Conservation (phyloP, 2,113 vertebrate species). For the Cygnus atratus region DNA sequence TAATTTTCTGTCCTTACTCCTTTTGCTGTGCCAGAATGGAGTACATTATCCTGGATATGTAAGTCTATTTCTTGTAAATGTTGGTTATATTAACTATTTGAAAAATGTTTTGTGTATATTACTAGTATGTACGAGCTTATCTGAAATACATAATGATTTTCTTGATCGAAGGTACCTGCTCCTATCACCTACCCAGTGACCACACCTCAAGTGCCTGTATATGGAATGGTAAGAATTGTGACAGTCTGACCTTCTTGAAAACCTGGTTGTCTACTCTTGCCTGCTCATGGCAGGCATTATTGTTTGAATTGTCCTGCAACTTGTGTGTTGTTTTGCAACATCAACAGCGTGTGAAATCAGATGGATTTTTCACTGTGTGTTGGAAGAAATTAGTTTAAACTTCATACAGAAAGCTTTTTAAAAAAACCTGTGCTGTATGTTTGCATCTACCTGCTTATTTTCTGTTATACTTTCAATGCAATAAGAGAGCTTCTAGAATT, state of each 20-base stretch:
- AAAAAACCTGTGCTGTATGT: not conserved
- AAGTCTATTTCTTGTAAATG: slow-evolving; percentile 73
- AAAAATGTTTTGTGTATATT: not conserved
- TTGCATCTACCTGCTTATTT: not conserved
- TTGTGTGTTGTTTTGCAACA: not conserved
- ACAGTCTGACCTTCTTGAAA: not conserved
- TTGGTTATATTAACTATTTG: not conserved
- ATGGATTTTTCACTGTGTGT: not conserved
- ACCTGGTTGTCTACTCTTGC: not conserved
- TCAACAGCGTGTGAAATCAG: not conserved
- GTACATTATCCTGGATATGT: slow-evolving; percentile 90
- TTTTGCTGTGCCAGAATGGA: slow-evolving; percentile 84
- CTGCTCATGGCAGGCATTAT: not conserved
- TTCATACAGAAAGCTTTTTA: not conserved
- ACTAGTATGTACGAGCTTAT: not conserved
- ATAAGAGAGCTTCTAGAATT: not conserved
- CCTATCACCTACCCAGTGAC: slow-evolving; percentile 87
- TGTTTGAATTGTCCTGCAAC: not conserved
- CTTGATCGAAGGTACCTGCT: slow-evolving; percentile 78
- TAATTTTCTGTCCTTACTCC: slow-evolving; percentile 67
- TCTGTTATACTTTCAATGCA: not conserved
- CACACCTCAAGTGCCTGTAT: slow-evolving; percentile 92
- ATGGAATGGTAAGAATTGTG: slow-evolving; percentile 86
- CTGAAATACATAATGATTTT: not conserved
- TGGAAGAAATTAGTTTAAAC: not conserved